Base-by-base conservation (phyloP, 2,797 vertebrate genomes). In the Saguinus oedipus region DNA sequence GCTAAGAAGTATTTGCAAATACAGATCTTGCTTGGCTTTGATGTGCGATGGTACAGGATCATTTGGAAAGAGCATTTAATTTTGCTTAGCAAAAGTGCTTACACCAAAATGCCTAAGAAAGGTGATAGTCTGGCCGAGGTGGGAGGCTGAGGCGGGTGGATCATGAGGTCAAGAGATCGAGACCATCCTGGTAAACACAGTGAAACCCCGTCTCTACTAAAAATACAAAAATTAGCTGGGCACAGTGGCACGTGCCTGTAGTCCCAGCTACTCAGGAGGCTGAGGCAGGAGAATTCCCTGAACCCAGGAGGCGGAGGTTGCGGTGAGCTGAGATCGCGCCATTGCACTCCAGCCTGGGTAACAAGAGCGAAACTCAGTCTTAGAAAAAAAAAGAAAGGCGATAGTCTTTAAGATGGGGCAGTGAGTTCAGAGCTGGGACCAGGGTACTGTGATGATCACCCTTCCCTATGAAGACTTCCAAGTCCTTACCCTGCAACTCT, bases 381-480 rank as follows among this genome's bases (percentile, higher is more conserved):
- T 10, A 46, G 10, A 46, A 46, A 46, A 44, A 7, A 46, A 46
- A 2, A 14, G 22, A 24, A 68, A 44, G 33, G 12, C 59, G 88
- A 2, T 15, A 11, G 74, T n/a, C 17, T 44, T 50, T 53, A 81
- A 27, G 1, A 33, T 48, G 2, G 57, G 70, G 61, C 4, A 8
- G 39, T 3, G 78, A 89, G 93, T 27, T 17, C 27, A 2, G 24
- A 8, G 42, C 46, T 17, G 33, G 50, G 14, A 44, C 82, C 1
- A 57, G 39, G 74, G 15, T 0, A 22, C 5, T 0, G 20, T 1
- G n/a, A 13, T 0, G 13, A 4, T 44, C 22, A n/a, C 10, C 42
- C 76, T n/a, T n/a, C 39, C n/a, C n/a, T 6, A 1, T 4, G 36
- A 22, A 26, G 11, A n/a, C 57, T 68, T 24, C 22, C 24, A 46